These are phyloP conservation scores for Orchestia grillus DNA, from an alignment of 1,140 invertebrate species.

Conservation along the genomic window DNA sequence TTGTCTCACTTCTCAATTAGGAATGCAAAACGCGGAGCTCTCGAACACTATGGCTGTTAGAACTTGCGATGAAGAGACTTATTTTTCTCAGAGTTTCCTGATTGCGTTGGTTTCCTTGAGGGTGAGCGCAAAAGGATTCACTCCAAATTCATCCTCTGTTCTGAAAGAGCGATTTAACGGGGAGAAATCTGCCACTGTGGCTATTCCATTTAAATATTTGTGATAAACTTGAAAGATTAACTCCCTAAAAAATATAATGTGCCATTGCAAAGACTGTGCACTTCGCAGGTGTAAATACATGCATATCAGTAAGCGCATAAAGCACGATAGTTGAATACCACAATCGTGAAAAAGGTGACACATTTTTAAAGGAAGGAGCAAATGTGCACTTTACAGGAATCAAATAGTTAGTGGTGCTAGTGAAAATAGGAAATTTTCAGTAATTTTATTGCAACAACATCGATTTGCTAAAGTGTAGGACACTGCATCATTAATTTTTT, in stretches of 20 bases:
- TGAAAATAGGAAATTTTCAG: no score
- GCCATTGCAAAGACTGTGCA: neutral
- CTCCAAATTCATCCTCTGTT: neutral
- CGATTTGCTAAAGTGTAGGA: no score
- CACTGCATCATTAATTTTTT: no score
- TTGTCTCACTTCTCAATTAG: constrained; percentile 43
- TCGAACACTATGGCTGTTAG: neutral
- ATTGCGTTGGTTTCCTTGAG: neutral
- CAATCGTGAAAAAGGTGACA: no score
- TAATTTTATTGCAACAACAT: no score
- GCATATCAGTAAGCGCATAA: neutral
- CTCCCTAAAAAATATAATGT: neutral
- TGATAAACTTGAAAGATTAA: neutral
- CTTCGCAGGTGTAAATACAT: neutral
- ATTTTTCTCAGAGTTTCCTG: neutral
- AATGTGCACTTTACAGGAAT: no score
- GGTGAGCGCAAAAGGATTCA: neutral
- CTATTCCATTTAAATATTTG: neutral
- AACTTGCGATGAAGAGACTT: constrained; percentile 15
- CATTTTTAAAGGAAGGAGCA: no score
- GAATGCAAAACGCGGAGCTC: constrained; percentile 12
- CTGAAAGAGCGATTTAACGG: neutral
- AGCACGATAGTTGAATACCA: no score
- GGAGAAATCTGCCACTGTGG: neutral
- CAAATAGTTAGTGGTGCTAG: no score